A percentile compares a stretch with the other conserved stretches of the same genome.
Evolutionary conservation across 1,140 invertebrate species (phyloP).

Genomic region (Mesaphorura yosii): DNA sequence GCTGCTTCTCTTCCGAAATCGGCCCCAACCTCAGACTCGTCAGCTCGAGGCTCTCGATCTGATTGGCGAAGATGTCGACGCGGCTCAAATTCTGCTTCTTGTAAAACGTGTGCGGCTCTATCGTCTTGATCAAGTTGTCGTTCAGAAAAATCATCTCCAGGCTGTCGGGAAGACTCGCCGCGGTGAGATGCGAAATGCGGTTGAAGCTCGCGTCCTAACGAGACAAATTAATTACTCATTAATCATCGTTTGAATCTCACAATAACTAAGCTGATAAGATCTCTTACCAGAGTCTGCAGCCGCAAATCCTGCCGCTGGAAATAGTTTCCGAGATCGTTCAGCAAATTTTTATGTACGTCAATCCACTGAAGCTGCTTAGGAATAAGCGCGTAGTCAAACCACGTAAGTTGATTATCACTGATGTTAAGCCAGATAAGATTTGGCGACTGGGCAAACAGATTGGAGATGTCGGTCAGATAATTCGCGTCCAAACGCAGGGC

Average conservation of each 20-base stretch:
- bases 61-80: constrained; percentile 74
- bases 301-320: constrained; percentile 53
- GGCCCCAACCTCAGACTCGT: constrained; percentile 61
- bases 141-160: constrained; percentile 52
- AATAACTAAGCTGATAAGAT: too few relatives aligned
- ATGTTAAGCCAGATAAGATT: constrained; percentile 79
- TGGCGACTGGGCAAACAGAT: constrained; percentile 67
- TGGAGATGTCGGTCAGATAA: constrained; percentile 67
- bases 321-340: constrained; percentile 64
- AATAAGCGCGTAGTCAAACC: constrained; percentile 80
- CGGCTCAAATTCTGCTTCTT: constrained; percentile 68
- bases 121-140: constrained; percentile 63
- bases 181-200: constrained; percentile 54
- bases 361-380: constrained; percentile 72
- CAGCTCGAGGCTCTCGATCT: constrained; percentile 66
- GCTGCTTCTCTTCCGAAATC: constrained; percentile 50
- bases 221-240: too few relatives aligned
- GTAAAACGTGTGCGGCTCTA: constrained; percentile 69
- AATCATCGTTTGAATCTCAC: too few relatives aligned
- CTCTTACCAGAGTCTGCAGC: constrained; percentile 68
- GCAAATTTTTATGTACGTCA: constrained; percentile 77
- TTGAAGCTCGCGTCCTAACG: constrained; percentile 76
- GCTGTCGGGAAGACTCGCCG: constrained; percentile 28
- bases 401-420: constrained; percentile 75
- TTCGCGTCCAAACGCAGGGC: constrained; percentile 63